Evolutionary conservation across 2,113 vertebrate genomes (phyloP).

Genomic region (Entomyzon cyanotis): DNA sequence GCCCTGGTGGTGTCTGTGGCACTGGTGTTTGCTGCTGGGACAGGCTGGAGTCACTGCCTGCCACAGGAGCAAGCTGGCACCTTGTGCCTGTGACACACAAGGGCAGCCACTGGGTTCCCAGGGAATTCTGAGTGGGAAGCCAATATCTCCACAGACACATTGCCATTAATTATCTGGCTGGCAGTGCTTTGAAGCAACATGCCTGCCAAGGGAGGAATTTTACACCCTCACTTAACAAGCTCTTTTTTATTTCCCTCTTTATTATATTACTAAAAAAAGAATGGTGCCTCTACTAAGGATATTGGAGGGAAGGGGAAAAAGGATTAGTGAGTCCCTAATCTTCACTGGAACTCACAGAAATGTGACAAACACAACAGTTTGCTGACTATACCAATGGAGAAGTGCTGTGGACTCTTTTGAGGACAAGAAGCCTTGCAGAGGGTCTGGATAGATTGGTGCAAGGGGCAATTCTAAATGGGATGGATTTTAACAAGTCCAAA

Average conservation of each 20-base stretch:
- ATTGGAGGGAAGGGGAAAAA: background rate
- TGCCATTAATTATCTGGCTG: background rate
- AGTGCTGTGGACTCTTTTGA: background rate
- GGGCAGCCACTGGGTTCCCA: background rate
- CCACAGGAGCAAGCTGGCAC: background rate
- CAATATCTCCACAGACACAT: fast-evolving
- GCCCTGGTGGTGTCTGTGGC: background rate
- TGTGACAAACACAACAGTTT: background rate
- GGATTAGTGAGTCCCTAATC: background rate
- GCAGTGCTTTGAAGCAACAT: background rate
- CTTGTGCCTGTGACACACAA: background rate
- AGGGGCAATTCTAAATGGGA: background rate
- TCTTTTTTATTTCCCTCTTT: background rate
- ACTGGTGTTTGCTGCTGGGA: background rate
- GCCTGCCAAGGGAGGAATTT: background rate
- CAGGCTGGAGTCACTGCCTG: background rate
- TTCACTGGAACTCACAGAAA: background rate
- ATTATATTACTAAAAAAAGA: background rate
- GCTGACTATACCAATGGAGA: background rate
- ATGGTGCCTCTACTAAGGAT: background rate
- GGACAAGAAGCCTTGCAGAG: background rate
- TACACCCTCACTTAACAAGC: background rate
- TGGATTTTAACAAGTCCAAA: background rate
- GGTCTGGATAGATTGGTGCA: background rate
- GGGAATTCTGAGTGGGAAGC: background rate